Evolutionary conservation across 2,888 invertebrate genomes (phyloP), one percentile per base, ranked within the genome.

Genomic region (Cataglyphis livida): DNA sequence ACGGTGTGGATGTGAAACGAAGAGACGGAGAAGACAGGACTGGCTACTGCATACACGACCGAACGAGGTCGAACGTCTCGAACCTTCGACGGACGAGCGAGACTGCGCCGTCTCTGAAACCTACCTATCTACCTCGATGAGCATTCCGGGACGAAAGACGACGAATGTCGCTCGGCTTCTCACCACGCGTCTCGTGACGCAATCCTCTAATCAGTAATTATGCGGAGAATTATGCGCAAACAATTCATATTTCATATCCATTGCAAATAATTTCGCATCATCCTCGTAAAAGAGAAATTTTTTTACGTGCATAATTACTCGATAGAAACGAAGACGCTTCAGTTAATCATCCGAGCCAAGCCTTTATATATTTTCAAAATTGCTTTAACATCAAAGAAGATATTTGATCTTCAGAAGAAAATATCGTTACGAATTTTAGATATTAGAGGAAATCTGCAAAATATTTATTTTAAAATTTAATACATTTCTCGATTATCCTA

Each of bases 11-110:
- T 65, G 75, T 65, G 32, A 81, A 64, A 51, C 62, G 38, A 48
- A 48, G 62, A 79, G 66, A 73, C 70, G 65, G 51, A 65, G 54
- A 41, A 76, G 86, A 85, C 81, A 85, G 66, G 68, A 83, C 79
- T 81, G 81, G 66, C 76, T 48, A 83, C 83, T 84, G 75, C 61
- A 81, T 66, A 78, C 85, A 78, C 75, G 79, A 71, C 54, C 61
- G 83, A 90, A 89, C 84, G 87, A 91, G 90, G 90, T 88, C 90
- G 88, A 85, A 89, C 85, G 84, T 84, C 90, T 91, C 91, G 91
- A 90, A 90, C 81, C 83, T 89, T 89, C 89, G 82, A 86, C 66
- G 81, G 81, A 73, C 81, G 64, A 44, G 28, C 25, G 66, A 54
- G 64, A 64, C 38, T 64, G 79, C 65, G 38, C 41, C 51, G 48